Evolutionary conservation across 1,140 invertebrate genomes (phyloP), one percentile per base, ranked within the genome.

Genomic region (Frieseomelitta varia): DNA sequence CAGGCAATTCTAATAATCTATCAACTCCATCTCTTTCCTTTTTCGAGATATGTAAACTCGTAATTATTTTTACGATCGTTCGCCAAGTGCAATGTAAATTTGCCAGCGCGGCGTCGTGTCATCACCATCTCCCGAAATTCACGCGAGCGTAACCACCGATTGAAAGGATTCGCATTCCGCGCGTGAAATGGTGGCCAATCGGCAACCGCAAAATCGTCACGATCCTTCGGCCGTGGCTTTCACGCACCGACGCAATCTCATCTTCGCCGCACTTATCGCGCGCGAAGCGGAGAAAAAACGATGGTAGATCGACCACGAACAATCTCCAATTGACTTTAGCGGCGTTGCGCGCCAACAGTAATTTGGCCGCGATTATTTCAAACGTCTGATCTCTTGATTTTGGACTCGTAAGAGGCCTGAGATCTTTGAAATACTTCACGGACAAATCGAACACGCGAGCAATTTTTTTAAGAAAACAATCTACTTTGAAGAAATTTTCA

Each of bases 251-350:
- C n/a, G 65, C 53, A n/a, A 80, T 56, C 53, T 72, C 68, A 80
- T 51, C 68, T 72, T 56, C 19, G 24, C n/a, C 24, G 53, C 67
- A 55, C 21, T 80, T 80, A 80, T 80, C 34, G 78, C 39, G 10
- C 51, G 17, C 10, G 1, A 47, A 10, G 8, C n/a, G 55, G 55
- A 24, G 19, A 79, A 79, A 68, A 34, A 79, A 24, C 21, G 27
- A 11, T 8, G 27, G 21, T 67, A 67, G 58, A 77, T 24, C 47
- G 47, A 78, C 27, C 27, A 34, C 39, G 21, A 53, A n/a, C 17
- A 67, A 67, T 78, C 14, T 78, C 14, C 76, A 30, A 27, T 47
- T 63, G 56, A n/a, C 14, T 76, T 63, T 51, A 39, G 17, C 24
- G 24, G 34, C 34, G 56, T 39, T 61, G 6, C 56, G 17, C 24